Conservation (phyloP, 2,888 invertebrate species). For the Campaea margaritaria region DNA sequence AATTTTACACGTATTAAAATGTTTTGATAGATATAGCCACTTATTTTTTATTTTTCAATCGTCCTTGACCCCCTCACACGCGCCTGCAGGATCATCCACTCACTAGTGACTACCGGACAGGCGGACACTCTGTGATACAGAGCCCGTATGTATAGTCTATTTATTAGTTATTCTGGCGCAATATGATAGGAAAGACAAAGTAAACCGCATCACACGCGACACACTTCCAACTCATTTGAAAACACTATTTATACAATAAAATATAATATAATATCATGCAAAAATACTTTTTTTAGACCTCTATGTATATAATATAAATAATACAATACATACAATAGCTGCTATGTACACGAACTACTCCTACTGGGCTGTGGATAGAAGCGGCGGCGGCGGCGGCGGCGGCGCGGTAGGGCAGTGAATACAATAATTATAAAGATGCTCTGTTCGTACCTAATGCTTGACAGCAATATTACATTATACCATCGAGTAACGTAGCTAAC, state of each 20-base stretch:
- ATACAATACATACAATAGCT: slow-evolving; percentile 28
- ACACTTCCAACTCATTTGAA: slow-evolving; percentile 1
- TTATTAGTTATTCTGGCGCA: slow-evolving; percentile 19
- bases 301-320: slow-evolving; percentile 21
- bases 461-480: not conserved
- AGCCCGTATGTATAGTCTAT: too few species aligned
- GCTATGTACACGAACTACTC: slow-evolving; percentile 47
- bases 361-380: slow-evolving; percentile 52
- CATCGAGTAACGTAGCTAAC: not conserved
- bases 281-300: slow-evolving; percentile 36
- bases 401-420: too few species aligned
- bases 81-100: too few species aligned
- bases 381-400: slow-evolving; percentile 30
- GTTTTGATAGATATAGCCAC: too few species aligned
- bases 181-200: slow-evolving; percentile 7
- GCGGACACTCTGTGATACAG: too few species aligned
- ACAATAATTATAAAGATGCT: too few species aligned
- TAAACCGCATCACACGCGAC: slow-evolving; percentile 25
- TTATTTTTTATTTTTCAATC: too few species aligned
- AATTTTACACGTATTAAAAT: too few species aligned
- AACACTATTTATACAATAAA: slow-evolving; percentile 6
- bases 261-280: slow-evolving; percentile 30
- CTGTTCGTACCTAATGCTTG: too few species aligned
- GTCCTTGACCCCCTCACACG: too few species aligned
- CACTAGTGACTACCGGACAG: too few species aligned